Percentiles rank a stretch among this genome's conserved stretches.
Evolutionary conservation across 2,113 vertebrate genomes (phyloP).

Genomic region (Gobio gobio): DNA sequence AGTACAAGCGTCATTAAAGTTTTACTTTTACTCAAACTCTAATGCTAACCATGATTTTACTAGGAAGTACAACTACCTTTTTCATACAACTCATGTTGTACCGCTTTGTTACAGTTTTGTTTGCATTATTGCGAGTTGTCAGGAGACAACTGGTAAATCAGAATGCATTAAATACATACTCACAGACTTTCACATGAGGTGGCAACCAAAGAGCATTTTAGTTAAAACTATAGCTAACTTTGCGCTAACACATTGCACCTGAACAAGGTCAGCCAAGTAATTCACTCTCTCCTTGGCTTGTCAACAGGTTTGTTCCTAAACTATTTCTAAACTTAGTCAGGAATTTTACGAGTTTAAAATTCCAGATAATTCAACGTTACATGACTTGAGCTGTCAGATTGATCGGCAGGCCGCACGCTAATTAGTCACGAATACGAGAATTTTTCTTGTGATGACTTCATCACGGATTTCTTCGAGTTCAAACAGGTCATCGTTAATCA

Average conservation of each 20-base stretch:
- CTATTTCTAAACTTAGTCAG: neutral
- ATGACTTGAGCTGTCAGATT: slow-evolving; percentile 27
- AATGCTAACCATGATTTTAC: neutral
- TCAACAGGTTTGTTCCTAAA: neutral
- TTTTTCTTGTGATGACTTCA: slow-evolving; percentile 51
- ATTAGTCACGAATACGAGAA: slow-evolving; percentile 66
- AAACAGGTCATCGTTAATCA: slow-evolving; percentile 66
- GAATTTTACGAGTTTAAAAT: neutral
- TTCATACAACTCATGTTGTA: neutral
- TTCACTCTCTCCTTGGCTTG: neutral
- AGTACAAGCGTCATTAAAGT: neutral
- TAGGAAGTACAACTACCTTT: neutral
- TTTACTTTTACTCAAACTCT: neutral
- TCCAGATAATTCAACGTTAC: neutral
- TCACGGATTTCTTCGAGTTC: slow-evolving; percentile 61
- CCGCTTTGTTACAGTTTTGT: neutral
- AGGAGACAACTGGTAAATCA: neutral
- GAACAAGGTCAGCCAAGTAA: neutral
- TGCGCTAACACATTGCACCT: neutral
- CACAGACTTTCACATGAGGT: neutral
- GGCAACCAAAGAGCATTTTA: neutral
- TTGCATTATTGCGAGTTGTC: neutral
- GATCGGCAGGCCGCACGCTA: slow-evolving; percentile 64
- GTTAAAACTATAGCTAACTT: neutral
- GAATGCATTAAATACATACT: neutral